Evolutionary conservation across 2,888 invertebrate species (phyloP).

Genomic region (Cephonodes hylas): DNA sequence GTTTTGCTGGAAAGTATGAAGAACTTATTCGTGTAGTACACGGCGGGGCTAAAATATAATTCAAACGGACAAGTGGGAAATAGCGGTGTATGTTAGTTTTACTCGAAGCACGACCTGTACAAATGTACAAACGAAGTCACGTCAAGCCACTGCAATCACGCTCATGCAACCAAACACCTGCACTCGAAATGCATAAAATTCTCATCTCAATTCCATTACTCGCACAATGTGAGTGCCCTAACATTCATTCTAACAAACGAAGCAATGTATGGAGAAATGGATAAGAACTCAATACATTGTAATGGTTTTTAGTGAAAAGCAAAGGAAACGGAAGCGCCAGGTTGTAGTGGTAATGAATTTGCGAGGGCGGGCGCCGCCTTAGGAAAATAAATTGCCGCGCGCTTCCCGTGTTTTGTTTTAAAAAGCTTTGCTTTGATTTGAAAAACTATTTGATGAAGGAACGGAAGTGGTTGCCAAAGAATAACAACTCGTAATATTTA

Average conservation of each 20-base stretch:
- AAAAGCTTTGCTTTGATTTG: constrained; percentile 61
- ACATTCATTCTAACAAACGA: constrained; percentile 13
- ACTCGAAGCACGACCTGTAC: constrained; percentile 62
- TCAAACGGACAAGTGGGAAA: constrained; percentile 35
- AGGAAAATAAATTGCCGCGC: constrained; percentile 66
- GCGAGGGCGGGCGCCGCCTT: constrained; percentile 72
- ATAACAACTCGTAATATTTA: neutral
- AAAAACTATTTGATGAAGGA: constrained; percentile 38
- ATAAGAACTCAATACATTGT: constrained; percentile 17
- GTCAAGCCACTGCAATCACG: constrained; percentile 64
- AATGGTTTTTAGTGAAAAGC: constrained; percentile 13
- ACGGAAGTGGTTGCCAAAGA: constrained; percentile 25
- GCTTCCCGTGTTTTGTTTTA: constrained; percentile 68
- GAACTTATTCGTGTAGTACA: neutral
- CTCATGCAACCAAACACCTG: constrained; percentile 26
- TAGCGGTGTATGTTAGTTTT: constrained; percentile 76
- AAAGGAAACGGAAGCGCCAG: constrained; percentile 75
- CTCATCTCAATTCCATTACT: neutral
- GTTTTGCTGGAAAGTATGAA: neutral
- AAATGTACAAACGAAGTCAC: constrained; percentile 76
- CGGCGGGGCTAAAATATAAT: neutral
- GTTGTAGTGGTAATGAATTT: constrained; percentile 77
- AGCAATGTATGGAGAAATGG: constrained; percentile 34
- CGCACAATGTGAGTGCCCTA: neutral
- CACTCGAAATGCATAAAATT: constrained; percentile 13